Conservation (phyloP, 2,797 vertebrate species). For the Varecia variegata region DNA sequence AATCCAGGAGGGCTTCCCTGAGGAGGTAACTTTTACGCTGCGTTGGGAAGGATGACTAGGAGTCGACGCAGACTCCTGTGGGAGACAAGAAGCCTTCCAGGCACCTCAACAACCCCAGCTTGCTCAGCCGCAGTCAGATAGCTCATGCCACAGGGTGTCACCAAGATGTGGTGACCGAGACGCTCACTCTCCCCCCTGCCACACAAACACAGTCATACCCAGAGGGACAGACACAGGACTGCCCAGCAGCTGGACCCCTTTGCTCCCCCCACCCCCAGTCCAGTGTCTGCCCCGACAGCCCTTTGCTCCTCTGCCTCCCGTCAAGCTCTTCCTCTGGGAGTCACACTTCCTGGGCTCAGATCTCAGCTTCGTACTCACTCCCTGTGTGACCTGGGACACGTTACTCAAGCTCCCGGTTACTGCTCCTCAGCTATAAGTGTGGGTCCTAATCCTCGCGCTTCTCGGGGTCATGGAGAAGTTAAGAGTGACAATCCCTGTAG, state of each 20-base stretch:
- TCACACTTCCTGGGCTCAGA: background rate
- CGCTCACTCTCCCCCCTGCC: background rate
- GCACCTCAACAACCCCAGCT: background rate
- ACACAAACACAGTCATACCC: background rate
- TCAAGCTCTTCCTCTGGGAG: background rate
- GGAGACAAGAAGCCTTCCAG: background rate
- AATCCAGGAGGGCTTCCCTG: background rate
- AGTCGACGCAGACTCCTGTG: background rate
- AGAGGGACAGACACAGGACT: background rate
- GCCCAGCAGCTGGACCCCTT: too few relatives aligned
- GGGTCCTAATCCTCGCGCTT: background rate
- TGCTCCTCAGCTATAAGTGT: background rate
- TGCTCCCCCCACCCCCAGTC: background rate
- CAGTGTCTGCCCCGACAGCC: too few relatives aligned
- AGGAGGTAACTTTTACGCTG: background rate
- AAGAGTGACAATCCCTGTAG: rapidly evolving
- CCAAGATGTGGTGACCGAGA: background rate
- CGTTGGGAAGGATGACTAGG: background rate
- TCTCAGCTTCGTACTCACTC: background rate
- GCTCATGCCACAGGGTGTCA: background rate
- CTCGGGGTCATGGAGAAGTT: background rate
- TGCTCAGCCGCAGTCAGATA: background rate
- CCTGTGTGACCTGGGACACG: background rate
- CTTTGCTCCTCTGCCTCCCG: background rate
- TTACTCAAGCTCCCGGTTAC: background rate